Base-by-base conservation (phyloP, 2,113 vertebrate genomes). In the Cynocephalus volans region DNA sequence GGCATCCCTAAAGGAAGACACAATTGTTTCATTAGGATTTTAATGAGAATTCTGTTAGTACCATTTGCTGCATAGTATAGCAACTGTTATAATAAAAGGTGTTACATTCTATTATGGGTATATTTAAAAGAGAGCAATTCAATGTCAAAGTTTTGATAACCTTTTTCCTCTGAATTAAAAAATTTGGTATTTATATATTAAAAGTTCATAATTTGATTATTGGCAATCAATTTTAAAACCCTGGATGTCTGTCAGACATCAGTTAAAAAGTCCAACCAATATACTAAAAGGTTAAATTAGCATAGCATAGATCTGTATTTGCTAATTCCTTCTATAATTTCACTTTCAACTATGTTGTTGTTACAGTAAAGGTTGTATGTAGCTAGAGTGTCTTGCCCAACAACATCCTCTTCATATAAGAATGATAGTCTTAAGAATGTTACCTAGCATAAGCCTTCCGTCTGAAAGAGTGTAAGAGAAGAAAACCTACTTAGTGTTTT, bases 271-370 rank as follows among this genome's bases (percentile, higher is more conserved):
- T 56, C n/a, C 76, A 67, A 60, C 54, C 84, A 89, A 86, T 72
- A 67, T 24, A 97, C 64, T 92, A 69, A 96, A 98, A 98, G 96
- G 83, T 84, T 94, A 94, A 72, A 90, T 21, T 82, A 90, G 58
- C 93, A 23, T 24, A 97, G 50, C 76, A 94, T 24, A 95, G 26
- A 95, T 91, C 33, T 86, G 13, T 64, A 48, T 90, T 93, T 97
- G 87, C 88, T 84, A 85, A 0, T 6, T 1, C 19, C 5, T n/a
- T 79, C 77, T 54, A 41, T 70, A 88, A 75, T 80, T 97, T 95
- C 23, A 92, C 54, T 92, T 95, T 56, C n/a, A 93, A 86, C 3
- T 92, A 21, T 88, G 73, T 95, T 88, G 52, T 50, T 96, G 14
- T 69, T 52, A 50, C 1, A 67, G 67, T 62, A 62, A 21, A 94